phyloP scores from a whole-genome alignment of 1,140 invertebrate species.

The Pogonus chalceus region DNA sequence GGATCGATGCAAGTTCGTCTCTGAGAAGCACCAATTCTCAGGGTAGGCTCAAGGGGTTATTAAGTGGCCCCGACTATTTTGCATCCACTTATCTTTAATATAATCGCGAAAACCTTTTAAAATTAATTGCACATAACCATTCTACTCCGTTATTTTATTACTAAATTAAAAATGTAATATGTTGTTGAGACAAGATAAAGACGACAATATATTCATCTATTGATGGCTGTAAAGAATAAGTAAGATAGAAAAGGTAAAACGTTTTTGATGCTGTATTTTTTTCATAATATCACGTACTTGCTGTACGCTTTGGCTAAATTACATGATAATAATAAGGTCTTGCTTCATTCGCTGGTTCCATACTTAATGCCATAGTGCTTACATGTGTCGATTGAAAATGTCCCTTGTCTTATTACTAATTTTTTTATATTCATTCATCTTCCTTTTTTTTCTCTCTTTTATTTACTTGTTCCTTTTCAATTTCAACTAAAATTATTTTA shows the following conservation, averaged over 20 bases:
- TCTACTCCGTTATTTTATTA: neutral
- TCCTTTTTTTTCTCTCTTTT: no score
- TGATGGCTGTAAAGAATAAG: neutral
- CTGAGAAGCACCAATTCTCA: no score
- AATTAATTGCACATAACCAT: conserved; percentile 29
- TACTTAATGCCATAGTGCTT: neutral
- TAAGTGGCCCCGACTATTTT: no score
- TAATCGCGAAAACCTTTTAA: conserved; percentile 33
- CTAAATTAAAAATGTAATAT: conserved; percentile 7
- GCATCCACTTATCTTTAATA: conserved; percentile 32
- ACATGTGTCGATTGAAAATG: neutral
- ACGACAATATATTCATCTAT: neutral
- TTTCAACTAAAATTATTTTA: no score
- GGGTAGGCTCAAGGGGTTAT: no score
- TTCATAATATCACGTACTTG: conserved; percentile 4
- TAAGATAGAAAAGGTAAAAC: neutral
- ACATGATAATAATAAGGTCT: conserved; percentile 1
- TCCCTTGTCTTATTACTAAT: no score
- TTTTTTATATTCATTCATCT: no score
- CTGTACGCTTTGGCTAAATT: neutral
- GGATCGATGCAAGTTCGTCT: no score
- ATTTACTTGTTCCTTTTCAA: no score
- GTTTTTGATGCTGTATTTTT: neutral
- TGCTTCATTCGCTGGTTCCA: neutral
- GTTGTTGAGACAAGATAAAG: neutral